phyloP scores from a whole-genome alignment of 35 echinoderm and acorn worm species.

The Strongylocentrotus purpuratus region DNA sequence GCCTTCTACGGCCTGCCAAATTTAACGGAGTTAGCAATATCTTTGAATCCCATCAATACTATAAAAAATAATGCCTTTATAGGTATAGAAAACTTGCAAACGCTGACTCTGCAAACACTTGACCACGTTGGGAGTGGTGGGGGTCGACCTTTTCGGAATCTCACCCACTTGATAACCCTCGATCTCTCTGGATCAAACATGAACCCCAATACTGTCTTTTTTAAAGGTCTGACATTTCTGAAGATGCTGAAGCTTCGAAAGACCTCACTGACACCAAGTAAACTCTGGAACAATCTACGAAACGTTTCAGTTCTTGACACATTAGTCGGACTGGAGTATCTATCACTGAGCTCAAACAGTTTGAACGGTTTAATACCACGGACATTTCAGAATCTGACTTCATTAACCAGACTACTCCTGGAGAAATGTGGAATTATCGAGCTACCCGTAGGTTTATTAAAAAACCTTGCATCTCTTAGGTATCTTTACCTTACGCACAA shows the following conservation, averaged over 20 bases:
- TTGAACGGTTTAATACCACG: slow-evolving; percentile 2
- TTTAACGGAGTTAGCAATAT: slow-evolving; percentile 1
- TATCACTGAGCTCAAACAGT: not conserved
- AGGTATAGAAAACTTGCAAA: not conserved
- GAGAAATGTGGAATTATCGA: slow-evolving; percentile 1
- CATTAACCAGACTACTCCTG: not conserved
- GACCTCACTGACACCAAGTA: not conserved
- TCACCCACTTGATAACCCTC: not conserved
- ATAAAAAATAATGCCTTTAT: not conserved
- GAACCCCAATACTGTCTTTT: not conserved
- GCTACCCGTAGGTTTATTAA: not conserved
- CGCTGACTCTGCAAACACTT: not conserved
- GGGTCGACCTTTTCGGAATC: not conserved
- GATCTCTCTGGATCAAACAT: not conserved
- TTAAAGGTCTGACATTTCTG: not conserved
- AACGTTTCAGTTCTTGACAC: not conserved
- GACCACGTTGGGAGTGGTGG: not conserved
- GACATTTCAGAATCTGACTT: not conserved
- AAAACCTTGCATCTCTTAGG: not conserved
- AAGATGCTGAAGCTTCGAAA: not conserved
- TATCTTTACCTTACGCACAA: not conserved
- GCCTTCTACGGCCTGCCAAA: not conserved
- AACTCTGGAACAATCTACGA: not conserved
- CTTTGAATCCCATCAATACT: not conserved
- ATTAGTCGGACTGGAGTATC: not conserved